Base-by-base conservation (phyloP, 64 coral and sea anemone genomes). In the Montipora cactus region DNA sequence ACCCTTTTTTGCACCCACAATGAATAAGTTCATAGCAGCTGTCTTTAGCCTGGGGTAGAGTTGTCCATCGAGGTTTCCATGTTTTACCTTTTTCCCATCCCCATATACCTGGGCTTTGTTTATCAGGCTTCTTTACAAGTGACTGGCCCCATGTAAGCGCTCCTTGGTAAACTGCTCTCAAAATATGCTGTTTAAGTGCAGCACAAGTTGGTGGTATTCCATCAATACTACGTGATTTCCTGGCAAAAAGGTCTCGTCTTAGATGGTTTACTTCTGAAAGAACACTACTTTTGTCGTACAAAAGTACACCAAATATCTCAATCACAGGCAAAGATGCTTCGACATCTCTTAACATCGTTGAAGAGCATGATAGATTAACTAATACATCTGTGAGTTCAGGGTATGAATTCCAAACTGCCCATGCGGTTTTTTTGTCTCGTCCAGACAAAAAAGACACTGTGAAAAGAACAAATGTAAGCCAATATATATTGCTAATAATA, bases 121-220 rank as follows among this genome's bases (percentile, higher is more conserved):
- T 45, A 58, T 86, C 67, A 66, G 15, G 9, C 53, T 67, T 67
- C 37, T 55, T 55, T 46, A 86, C 67, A 18, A 86, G 82, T 62
- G 82, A 20, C 28, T 86, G 82, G 13, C 55, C 82, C 82, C 55
- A 86, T 62, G 67, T 25, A 44, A 87, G 61, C 67, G 83, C 83
- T 67, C 83, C 83, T 87, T 87, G 83, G 83, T 51, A 87, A 20
- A 87, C 37, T 87, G 83, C 80, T 64, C 57, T 87, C 55, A 87
- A 68, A 87, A 67, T 55, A 57, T 84, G 58, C 28, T 87, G 83
- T 44, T 87, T 87, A 55, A 87, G 83, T 64, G 83, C 66, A 64
- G n/a, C 83, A 67, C 67, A 23, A 59, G 37, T 87, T 87, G 28
- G 83, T 67, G 83, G 5, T 28, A 87, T 64, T 68, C 19, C 61